Base-by-base conservation (phyloP, 1,140 invertebrate species). In the Drosophila aff. region DNA sequence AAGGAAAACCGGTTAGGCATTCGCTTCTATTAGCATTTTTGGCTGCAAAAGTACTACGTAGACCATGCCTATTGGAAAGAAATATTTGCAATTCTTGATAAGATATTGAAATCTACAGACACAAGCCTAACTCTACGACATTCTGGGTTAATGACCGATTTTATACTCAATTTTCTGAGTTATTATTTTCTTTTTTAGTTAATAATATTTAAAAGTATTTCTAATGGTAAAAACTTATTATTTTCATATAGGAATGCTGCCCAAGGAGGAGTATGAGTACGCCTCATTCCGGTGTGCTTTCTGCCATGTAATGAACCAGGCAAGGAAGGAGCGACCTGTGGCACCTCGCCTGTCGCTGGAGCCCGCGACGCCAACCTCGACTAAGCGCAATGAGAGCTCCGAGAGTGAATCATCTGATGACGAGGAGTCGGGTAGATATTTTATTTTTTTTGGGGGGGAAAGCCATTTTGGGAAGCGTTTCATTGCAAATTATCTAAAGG, bases 251-350 rank as follows among this genome's bases (percentile, higher is more conserved):
- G 95, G 99, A 76, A 99, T 99, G 98, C 97, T 98, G 18, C 94
- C 99, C 8, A 96, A 96, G 91, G 98, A 99, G 93, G 99, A 99
- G 91, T 99, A 98, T 94, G 98, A 99, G 92, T 99, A 97, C 94
- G 94, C 98, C 94, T 96, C 96, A 60, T 99, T 97, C 93, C 94
- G 95, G 69, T 99, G 98, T 93, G 98, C 96, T 81, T 98, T 98
- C 92, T 99, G 98, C 93, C 96, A 95, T 53, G 94, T 94, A 26
- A 95, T 96, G 92, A 99, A 99, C 94, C 96, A 96, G 52, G 96
- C 98, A 21, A 94, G 96, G 50, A 98, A 98, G 92, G 95, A 97
- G 85, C 95, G 96, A 46, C 97, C 97, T 2, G 93, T 94, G 41
- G 96, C 97, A 33, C 97, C 97, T 6, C 82, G 79, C 16, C 64